Conservation (phyloP, 2,888 invertebrate genomes). For the Sesia apiformis region DNA sequence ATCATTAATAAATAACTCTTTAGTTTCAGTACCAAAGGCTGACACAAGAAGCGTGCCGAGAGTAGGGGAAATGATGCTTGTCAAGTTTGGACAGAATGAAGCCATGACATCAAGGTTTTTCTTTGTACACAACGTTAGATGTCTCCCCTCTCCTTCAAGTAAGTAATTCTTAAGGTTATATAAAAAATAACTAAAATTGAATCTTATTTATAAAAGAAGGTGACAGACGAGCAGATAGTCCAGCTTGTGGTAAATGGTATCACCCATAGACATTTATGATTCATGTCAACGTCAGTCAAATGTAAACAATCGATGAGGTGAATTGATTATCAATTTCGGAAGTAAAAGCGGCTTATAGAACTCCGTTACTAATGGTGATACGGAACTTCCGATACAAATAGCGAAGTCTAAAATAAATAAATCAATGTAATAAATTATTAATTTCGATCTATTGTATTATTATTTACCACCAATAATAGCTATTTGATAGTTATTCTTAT, state of each 20-base stretch:
- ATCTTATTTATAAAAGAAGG: background rate
- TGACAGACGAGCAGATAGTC: background rate
- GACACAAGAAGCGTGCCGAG: slow-evolving; percentile 39
- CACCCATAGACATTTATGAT: too few species aligned
- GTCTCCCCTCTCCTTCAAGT: slow-evolving; percentile 49
- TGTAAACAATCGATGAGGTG: too few species aligned
- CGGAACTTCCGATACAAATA: too few species aligned
- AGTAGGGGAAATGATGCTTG: slow-evolving; percentile 47
- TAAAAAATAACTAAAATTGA: background rate
- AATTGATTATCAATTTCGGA: too few species aligned
- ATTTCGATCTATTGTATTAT: too few species aligned
- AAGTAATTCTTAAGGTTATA: slow-evolving; percentile 16
- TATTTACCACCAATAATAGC: too few species aligned
- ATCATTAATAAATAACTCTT: slow-evolving; percentile 4
- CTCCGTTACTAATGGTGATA: too few species aligned
- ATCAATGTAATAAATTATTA: too few species aligned
- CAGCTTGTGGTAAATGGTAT: background rate
- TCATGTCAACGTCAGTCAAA: too few species aligned
- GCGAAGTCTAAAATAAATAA: too few species aligned
- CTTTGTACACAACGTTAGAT: slow-evolving; percentile 50
- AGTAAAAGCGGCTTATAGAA: too few species aligned
- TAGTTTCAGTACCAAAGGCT: slow-evolving; percentile 44
- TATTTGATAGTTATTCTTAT: too few species aligned
- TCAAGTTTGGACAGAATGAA: slow-evolving; percentile 42
- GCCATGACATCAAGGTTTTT: slow-evolving; percentile 39